Percentiles rank a stretch among this genome's conserved stretches.
Conservation (phyloP, 2,797 vertebrate species). For the Neosalanx taihuensis region DNA sequence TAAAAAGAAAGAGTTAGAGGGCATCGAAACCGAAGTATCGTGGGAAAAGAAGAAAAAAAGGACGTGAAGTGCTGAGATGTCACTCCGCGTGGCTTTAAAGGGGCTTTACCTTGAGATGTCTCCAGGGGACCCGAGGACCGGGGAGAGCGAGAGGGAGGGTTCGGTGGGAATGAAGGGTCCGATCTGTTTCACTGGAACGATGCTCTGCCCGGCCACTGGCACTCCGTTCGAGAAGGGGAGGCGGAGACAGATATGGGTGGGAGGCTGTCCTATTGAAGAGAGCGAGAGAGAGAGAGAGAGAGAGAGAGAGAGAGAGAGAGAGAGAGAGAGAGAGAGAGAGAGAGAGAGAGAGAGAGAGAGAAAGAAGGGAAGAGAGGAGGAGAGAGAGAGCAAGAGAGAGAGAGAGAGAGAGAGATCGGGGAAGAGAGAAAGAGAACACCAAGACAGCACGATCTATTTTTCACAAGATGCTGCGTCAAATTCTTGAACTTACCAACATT, state of each 20-base stretch:
- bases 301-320: constrained; percentile 8
- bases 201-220: constrained; percentile 60
- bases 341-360: background rate
- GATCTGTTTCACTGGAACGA: constrained; percentile 39
- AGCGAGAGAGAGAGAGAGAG: constrained; percentile 3
- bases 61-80: background rate
- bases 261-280: background rate
- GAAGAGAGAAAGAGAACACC: constrained; percentile 20
- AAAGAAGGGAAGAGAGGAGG: background rate
- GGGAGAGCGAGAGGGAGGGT: constrained; percentile 13
- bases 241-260: background rate
- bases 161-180: constrained; percentile 18
- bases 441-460: background rate
- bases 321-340: background rate
- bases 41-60: background rate
- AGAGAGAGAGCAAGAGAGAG: background rate
- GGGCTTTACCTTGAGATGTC: constrained; percentile 10
- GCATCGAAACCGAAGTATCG: background rate
- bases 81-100: background rate
- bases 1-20: constrained; percentile 37
- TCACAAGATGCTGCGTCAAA: background rate
- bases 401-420: background rate
- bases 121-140: background rate
- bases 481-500: background rate
- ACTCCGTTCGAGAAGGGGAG: constrained; percentile 47